Evolutionary conservation across 2,113 vertebrate genomes (phyloP), one percentile per base, ranked within the genome.

Genomic region (Leucosticte australis): DNA sequence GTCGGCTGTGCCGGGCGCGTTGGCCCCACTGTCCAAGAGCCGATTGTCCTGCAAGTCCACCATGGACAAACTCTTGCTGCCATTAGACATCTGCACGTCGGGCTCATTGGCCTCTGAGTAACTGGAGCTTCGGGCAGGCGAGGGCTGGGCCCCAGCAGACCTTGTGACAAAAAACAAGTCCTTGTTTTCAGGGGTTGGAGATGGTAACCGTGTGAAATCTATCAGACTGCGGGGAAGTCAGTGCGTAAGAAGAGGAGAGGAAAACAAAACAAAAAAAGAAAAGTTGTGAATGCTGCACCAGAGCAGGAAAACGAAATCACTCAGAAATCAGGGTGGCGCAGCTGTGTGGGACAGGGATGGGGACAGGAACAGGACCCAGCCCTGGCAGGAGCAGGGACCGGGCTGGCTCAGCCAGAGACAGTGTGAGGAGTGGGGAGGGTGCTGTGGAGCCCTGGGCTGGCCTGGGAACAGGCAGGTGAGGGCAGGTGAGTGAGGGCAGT

Each of bases 131-230:
- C 99, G 99, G 82, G 99, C 99, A 30, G 99, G 99, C 7, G 99
- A 99, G 41, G 99, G 99, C 97, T 99, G 99, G 93, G 99, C 98
- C 97, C 99, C 99, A 89, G 98, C 98, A 97, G 98, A 99, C 97
- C 99, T 98, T 93, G 99, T 99, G 98, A 99, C 99, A 97, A 99
- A 99, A 98, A 99, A 99, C 85, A 99, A 98, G 98, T 99, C 99
- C 98, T 99, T 99, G 98, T 99, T 99, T 98, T 99, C 99, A 81
- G 99, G 99, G 97, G 99, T 99, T 92, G 99, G 99, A 95, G 99
- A 99, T 81, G 99, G 99, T 97, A 99, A 98, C 97, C 99, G 97
- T 89, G 99, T 99, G 98, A 99, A 99, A 98, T 99, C 99, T 91
- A 99, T 98, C 97, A 99, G 98, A 97, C 99, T 99, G 98, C 96